Base-by-base conservation (phyloP, 64 coral and sea anemone species). In the Montipora cactus region DNA sequence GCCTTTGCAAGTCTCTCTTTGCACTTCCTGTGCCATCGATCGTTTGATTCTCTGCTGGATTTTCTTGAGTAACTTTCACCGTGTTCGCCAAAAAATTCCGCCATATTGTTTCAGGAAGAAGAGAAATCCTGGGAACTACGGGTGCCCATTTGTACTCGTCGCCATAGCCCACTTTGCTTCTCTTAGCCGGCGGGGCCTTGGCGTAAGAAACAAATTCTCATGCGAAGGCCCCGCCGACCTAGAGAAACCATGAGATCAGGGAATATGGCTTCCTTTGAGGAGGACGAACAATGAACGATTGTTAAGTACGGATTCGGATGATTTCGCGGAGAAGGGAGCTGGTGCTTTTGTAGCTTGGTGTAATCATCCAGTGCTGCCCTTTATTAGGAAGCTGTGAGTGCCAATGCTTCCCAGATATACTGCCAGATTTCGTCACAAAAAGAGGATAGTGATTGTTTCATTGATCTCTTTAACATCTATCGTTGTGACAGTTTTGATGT, bases 1-100 rank as follows among this genome's bases (percentile, higher is more conserved):
- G 82, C 62, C 66, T 71, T 86, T 3, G 44, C 15, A 86, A 86
- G 82, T 72, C 47, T 86, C 66, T 86, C 82, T 23, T 71, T 70
- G 19, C 82, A 86, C 67, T 86, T 86, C 71, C 67, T 67, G 47
- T 86, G 82, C 62, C 8, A 12, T 86, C 82, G 67, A 10, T 20
- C 62, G 46, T 86, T 86, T 9, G 82, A 86, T 71, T 86, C 82
- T 22, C 46, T 3, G 44, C 15, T 50, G 9, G 62, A 12, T 37
- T 86, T 86, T 86, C 82, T 49, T 3, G 7, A n/a, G 47, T 72
- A 86, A 71, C 25, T 48, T 51, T 86, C 82, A 4, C 82, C 82
- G 18, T 49, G 82, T 71, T 71, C 82, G 14, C 18, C 76, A 18
- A 86, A 5, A 86, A 71, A 71, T 71, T 86, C 82, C 64, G 82